These are phyloP conservation scores for Mus caroli DNA, from an alignment of 2,797 vertebrate genomes.

Conservation along the genomic window DNA sequence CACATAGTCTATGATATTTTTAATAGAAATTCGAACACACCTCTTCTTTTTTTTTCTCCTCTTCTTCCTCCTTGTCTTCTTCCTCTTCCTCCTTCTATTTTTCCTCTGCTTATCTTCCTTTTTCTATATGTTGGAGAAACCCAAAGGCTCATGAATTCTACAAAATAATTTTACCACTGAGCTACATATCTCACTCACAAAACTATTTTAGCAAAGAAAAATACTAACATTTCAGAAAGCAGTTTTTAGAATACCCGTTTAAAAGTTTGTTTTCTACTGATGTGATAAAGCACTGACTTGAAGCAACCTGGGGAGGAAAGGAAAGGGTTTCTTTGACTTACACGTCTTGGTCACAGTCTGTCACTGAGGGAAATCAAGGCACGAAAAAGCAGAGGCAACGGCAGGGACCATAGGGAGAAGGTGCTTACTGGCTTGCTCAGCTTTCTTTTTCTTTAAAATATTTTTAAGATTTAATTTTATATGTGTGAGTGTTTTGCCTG, in stretches of 20 bases:
- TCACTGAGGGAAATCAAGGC: background rate
- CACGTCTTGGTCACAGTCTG: background rate
- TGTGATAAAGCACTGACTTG: background rate
- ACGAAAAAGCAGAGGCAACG: background rate
- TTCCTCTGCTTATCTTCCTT: background rate
- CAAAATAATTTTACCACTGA: background rate
- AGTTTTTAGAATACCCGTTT: background rate
- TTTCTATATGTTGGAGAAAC: background rate
- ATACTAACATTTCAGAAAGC: constrained; percentile 22
- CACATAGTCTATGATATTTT: background rate
- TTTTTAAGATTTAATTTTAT: background rate
- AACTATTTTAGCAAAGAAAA: constrained; percentile 34
- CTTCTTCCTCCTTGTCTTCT: background rate
- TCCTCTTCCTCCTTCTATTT: background rate
- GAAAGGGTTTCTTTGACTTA: background rate
- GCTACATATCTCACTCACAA: background rate
- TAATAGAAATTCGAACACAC: background rate
- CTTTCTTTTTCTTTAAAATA: constrained; percentile 10
- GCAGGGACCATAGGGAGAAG: too few species aligned
- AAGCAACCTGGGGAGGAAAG: background rate
- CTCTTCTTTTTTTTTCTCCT: background rate
- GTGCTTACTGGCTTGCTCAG: background rate
- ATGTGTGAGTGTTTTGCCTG: background rate
- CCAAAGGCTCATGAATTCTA: background rate
- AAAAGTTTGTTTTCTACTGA: background rate